phyloP scores from a whole-genome alignment of 2,113 vertebrate species.

The Tragelaphus imberbis region DNA sequence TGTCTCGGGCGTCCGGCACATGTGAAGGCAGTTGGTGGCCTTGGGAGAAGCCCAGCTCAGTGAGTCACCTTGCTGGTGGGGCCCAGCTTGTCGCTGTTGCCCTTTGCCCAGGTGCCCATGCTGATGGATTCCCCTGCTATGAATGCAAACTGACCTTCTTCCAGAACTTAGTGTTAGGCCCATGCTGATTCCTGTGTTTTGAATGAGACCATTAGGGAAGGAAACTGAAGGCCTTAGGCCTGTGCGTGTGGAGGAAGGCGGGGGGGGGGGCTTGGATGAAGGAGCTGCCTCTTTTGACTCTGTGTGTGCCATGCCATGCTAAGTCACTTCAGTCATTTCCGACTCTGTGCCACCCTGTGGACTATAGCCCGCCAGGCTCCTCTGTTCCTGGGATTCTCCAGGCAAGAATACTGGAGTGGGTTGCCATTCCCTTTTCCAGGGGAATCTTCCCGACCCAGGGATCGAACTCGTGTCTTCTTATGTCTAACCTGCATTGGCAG shows the following conservation, averaged over 20 bases:
- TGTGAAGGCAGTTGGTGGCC: neutral
- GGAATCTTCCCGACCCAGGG: neutral
- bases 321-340: neutral
- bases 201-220: neutral
- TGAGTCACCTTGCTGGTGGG: neutral
- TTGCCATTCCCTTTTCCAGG: neutral
- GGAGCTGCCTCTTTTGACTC: neutral
- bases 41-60: neutral
- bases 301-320: accelerated
- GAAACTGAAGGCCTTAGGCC: neutral
- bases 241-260: accelerated
- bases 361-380: neutral
- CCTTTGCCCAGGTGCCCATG: neutral
- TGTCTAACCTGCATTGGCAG: neutral
- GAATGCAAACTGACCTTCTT: neutral
- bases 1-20: neutral
- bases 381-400: neutral
- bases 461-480: neutral
- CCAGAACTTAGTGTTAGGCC: neutral
- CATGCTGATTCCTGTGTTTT: neutral
- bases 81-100: neutral
- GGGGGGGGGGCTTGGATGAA: no score
- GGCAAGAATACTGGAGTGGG: neutral
- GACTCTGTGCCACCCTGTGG: neutral
- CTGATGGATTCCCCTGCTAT: neutral